These are phyloP conservation scores for Channa maculata DNA, from an alignment of 2,113 vertebrate genomes.

Conservation along the genomic window DNA sequence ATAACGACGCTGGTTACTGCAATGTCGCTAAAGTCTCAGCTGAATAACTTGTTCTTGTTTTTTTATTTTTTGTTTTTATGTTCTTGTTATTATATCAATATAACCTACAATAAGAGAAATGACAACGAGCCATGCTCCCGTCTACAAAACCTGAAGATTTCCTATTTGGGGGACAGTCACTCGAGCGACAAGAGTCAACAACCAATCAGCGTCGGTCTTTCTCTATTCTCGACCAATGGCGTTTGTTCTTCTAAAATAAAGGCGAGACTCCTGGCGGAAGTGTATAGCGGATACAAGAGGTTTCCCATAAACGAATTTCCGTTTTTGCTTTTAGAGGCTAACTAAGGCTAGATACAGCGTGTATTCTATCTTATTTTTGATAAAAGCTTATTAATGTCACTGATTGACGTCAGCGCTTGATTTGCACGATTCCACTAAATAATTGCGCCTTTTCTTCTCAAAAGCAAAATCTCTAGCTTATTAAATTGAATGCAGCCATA, in stretches of 20 bases:
- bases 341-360: no score
- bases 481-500: no score
- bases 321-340: neutral
- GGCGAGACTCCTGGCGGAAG: slow-evolving; percentile 21
- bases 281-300: neutral
- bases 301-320: neutral
- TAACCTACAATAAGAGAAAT: slow-evolving; percentile 4
- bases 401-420: no score
- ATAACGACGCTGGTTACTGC: neutral
- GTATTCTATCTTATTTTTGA: no score
- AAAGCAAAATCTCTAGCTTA: no score
- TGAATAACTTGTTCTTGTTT: neutral
- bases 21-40: rapidly evolving
- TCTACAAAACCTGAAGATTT: no score
- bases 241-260: neutral
- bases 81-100: neutral
- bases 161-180: neutral
- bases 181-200: neutral
- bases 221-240: slow-evolving; percentile 39
- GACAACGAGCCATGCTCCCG: no score
- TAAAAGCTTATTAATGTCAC: no score
- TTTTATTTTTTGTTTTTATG: no score
- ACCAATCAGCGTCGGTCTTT: slow-evolving; percentile 21
- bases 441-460: no score
- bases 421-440: no score